Evolutionary conservation across 2,797 vertebrate species (phyloP), one percentile per base, ranked within the genome.

Genomic region (Fundulus diaphanus): DNA sequence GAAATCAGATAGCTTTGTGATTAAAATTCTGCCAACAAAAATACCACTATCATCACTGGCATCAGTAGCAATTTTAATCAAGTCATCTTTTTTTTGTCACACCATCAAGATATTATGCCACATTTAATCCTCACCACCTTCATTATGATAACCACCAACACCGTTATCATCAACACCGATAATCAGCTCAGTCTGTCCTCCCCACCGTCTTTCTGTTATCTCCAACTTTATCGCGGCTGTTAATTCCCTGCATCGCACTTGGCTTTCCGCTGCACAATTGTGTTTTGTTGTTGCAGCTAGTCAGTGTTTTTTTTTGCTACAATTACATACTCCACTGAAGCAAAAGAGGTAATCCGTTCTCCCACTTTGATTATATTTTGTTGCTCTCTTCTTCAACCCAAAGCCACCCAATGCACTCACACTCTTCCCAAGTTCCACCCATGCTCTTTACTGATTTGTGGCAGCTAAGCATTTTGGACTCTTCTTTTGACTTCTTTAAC

Each of bases 241-340:
- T 93, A 87, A 91, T 90, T 90, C 87, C 73, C 82, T 35, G 77
- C 76, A 83, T 83, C 81, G 31, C 77, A 70, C 82, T 70, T 56
- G 9, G 42, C 76, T 89, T 81, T 87, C 76, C 85, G 84, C 51
- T 52, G 74, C 89, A 73, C 89, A 80, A 87, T 88, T 89, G 87
- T 90, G 89, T 93, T 91, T 82, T 89, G 89, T 92, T 90, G 87
- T 87, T 52, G 67, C 73, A 82, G 81, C 68, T 57, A 83, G 79
- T 87, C 85, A 83, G 68, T 13, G 71, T 80, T 71, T 84, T 76
- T 74, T 83, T 79, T 73, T 1, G 57, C 69, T 67, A 86, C 92
- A 93, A 94, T 94, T 94, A 94, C 92, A 90, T 92, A 89, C 92
- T 94, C 90, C 90, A 92, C 82, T 91, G 92, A 93, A 94, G 91